These are phyloP conservation scores for Morpho deidamia DNA, from an alignment of 2,888 invertebrate genomes.

Conservation along the genomic window DNA sequence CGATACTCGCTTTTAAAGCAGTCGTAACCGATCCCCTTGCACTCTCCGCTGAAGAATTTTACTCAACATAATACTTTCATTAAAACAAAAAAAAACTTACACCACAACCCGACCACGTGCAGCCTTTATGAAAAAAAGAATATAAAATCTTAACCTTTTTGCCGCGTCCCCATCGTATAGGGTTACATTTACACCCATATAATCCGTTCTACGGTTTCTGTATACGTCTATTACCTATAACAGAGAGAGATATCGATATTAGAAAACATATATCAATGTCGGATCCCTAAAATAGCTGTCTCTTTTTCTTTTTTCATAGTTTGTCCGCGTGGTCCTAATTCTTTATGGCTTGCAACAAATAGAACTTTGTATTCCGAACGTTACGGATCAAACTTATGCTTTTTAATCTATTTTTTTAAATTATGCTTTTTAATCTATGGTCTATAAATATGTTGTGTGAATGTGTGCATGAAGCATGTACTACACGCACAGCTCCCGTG, in stretches of 20 bases:
- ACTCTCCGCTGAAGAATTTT: constrained; percentile 53
- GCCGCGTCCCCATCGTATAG: constrained; percentile 57
- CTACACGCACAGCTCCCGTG: constrained; percentile 39
- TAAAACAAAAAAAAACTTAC: constrained; percentile 54
- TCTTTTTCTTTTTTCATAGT: not conserved
- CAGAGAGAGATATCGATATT: not conserved
- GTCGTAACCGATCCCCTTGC: constrained; percentile 49
- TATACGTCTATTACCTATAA: not conserved
- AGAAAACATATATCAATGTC: not conserved
- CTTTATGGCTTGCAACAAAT: constrained; percentile 30
- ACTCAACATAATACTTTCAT: constrained; percentile 66
- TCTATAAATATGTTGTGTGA: constrained; percentile 23
- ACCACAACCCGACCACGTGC: constrained; percentile 76
- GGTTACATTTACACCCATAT: constrained; percentile 48
- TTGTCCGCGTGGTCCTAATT: not conserved
- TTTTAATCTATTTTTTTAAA: too few species aligned
- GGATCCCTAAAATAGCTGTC: not conserved
- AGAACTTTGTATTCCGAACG: constrained; percentile 57
- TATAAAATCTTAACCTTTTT: constrained; percentile 58
- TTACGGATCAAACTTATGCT: constrained; percentile 38
- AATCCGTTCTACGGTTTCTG: not conserved
- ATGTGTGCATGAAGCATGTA: constrained; percentile 46
- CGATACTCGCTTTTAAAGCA: constrained; percentile 32
- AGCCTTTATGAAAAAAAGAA: constrained; percentile 55
- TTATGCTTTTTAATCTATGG: constrained; percentile 24